phyloP scores from a whole-genome alignment of 2,888 invertebrate species.

The Melanostoma scalare region DNA sequence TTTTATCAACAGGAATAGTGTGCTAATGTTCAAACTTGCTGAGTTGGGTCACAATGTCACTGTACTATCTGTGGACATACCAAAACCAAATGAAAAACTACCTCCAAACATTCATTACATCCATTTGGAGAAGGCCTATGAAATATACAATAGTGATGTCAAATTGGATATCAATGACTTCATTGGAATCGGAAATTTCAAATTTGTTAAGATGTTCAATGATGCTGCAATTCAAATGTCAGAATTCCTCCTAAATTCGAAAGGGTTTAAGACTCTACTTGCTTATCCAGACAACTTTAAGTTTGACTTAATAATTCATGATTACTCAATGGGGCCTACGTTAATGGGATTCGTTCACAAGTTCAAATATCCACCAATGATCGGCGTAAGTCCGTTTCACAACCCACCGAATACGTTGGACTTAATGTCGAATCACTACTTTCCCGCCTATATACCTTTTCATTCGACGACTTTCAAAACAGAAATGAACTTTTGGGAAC shows the following conservation, averaged over 20 bases:
- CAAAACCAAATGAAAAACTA: constrained; percentile 60
- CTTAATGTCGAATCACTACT: constrained; percentile 74
- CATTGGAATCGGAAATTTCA: constrained; percentile 27
- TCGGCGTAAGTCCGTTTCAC: constrained; percentile 75
- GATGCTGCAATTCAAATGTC: constrained; percentile 60
- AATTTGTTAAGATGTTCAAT: constrained; percentile 45
- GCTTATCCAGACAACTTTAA: constrained; percentile 23
- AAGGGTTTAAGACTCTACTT: constrained; percentile 73
- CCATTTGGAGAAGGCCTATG: constrained; percentile 75
- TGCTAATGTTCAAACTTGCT: constrained; percentile 67
- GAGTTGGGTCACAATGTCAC: constrained; percentile 74
- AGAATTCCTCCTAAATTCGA: constrained; percentile 58
- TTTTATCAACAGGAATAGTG: constrained; percentile 71
- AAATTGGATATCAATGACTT: constrained; percentile 41
- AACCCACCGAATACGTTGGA: constrained; percentile 72
- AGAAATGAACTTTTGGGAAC: constrained; percentile 75
- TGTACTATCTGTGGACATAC: constrained; percentile 74
- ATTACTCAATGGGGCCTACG: constrained; percentile 77
- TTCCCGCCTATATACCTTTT: constrained; percentile 74
- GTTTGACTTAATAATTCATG: constrained; percentile 76
- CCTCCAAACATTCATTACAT: constrained; percentile 75
- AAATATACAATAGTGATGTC: constrained; percentile 25
- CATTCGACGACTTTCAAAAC: constrained; percentile 60
- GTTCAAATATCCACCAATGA: constrained; percentile 77
- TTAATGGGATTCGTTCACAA: constrained; percentile 77